Conservation (phyloP, 2,113 vertebrate genomes). For the Bambusicola thoracicus region DNA sequence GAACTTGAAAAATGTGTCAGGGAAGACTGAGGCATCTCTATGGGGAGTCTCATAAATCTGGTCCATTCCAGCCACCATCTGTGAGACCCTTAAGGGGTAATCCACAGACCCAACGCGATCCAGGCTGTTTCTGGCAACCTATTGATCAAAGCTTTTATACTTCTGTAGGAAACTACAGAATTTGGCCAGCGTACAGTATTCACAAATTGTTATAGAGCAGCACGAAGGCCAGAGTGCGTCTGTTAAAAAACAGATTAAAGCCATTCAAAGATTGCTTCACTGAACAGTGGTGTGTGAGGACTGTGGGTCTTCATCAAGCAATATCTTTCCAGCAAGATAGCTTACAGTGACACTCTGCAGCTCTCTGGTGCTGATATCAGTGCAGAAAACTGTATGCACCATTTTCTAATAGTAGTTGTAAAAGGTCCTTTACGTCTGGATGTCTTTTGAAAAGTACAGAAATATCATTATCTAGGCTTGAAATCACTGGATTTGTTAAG, state of each 20-base stretch:
- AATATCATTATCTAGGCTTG: not conserved
- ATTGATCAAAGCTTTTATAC: not conserved
- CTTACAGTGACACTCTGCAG: not conserved
- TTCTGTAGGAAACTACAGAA: conserved; percentile 13
- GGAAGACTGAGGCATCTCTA: not conserved
- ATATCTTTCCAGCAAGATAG: not conserved
- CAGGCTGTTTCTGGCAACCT: not conserved
- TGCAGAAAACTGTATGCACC: not conserved
- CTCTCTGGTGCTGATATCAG: not conserved
- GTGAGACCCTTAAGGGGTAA: not conserved
- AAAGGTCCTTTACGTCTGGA: not conserved
- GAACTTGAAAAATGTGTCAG: not conserved
- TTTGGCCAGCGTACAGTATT: not conserved
- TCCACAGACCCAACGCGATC: not conserved
- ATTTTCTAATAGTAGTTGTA: not conserved
- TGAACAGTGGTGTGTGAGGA: not conserved
- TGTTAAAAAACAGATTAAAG: not conserved
- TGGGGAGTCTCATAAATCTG: not conserved
- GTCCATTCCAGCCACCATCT: not conserved
- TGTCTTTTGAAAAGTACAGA: not conserved
- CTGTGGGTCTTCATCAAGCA: not conserved
- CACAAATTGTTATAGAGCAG: not conserved
- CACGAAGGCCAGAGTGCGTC: not conserved
- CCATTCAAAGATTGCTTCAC: not conserved
- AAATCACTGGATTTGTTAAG: not conserved